phyloP scores from a whole-genome alignment of 2,888 invertebrate genomes.

The Spodoptera littoralis region DNA sequence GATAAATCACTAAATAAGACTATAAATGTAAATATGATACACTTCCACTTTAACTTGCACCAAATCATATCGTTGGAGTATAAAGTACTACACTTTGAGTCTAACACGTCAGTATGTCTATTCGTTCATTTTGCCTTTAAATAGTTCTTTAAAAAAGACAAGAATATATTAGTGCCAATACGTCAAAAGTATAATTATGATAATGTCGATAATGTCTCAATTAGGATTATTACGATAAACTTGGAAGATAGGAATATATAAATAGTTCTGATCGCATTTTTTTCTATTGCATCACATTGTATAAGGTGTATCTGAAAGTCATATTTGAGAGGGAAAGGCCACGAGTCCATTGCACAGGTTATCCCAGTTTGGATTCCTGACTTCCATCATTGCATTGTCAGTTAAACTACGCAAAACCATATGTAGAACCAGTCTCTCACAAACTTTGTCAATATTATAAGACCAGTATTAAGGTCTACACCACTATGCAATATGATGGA shows the following conservation, averaged over 20 bases:
- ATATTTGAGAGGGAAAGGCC: too few species aligned
- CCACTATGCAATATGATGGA: too few species aligned
- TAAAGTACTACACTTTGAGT: constrained; percentile 58
- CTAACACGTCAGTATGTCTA: constrained; percentile 63
- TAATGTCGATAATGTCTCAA: constrained; percentile 66
- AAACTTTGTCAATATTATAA: too few species aligned
- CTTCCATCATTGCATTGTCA: too few species aligned
- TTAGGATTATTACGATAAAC: constrained; percentile 58
- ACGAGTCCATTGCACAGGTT: too few species aligned
- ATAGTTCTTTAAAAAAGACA: constrained; percentile 48
- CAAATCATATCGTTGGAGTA: constrained; percentile 68
- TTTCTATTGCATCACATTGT: too few species aligned
- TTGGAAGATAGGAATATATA: constrained; percentile 8
- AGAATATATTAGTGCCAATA: constrained; percentile 5
- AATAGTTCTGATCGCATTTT: too few species aligned
- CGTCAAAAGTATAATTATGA: constrained; percentile 24
- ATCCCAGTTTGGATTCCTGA: too few species aligned
- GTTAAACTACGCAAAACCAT: too few species aligned
- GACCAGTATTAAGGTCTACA: too few species aligned
- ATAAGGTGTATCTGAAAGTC: too few species aligned
- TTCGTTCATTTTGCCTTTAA: constrained; percentile 56
- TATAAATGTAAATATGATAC: constrained; percentile 60
- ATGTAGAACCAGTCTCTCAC: too few species aligned
- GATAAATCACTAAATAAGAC: constrained; percentile 63
- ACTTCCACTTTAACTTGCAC: constrained; percentile 72